These are phyloP conservation scores for Formicarius rufipectus DNA, from an alignment of 2,113 vertebrate genomes.

Conservation along the genomic window DNA sequence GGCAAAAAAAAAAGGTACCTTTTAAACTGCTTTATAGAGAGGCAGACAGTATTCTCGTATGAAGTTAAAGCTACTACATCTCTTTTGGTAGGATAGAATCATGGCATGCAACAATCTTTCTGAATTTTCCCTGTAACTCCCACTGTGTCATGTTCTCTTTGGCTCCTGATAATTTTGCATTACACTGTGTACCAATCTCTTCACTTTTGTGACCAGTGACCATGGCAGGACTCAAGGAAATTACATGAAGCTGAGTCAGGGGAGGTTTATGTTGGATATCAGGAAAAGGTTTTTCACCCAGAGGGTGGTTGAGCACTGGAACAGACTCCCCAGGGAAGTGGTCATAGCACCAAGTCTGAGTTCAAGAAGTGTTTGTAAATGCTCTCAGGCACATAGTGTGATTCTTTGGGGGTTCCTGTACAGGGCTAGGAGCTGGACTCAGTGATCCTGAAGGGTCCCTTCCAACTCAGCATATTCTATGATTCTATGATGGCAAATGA, in stretches of 20 bases:
- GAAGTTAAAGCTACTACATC: background rate
- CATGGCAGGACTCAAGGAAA: background rate
- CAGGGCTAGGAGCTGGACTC: background rate
- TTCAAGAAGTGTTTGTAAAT: background rate
- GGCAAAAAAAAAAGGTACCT: background rate
- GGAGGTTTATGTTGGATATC: background rate
- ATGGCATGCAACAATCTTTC: background rate
- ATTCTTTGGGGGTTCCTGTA: background rate
- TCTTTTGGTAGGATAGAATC: background rate
- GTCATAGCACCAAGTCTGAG: background rate
- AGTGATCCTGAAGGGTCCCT: background rate
- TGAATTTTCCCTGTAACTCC: background rate
- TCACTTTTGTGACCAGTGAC: background rate
- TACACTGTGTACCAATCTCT: rapidly evolving
- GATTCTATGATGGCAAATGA: background rate
- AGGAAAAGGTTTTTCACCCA: background rate
- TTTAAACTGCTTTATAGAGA: background rate
- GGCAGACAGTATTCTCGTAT: background rate
- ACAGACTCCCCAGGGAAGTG: background rate
- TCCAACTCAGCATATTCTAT: background rate
- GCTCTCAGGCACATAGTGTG: background rate
- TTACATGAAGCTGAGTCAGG: background rate
- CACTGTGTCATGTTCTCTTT: background rate
- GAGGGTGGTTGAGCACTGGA: background rate
- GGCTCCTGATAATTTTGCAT: background rate